Evolutionary conservation across 2,888 invertebrate genomes (phyloP).

Genomic region (Stenotaenia linearis): DNA sequence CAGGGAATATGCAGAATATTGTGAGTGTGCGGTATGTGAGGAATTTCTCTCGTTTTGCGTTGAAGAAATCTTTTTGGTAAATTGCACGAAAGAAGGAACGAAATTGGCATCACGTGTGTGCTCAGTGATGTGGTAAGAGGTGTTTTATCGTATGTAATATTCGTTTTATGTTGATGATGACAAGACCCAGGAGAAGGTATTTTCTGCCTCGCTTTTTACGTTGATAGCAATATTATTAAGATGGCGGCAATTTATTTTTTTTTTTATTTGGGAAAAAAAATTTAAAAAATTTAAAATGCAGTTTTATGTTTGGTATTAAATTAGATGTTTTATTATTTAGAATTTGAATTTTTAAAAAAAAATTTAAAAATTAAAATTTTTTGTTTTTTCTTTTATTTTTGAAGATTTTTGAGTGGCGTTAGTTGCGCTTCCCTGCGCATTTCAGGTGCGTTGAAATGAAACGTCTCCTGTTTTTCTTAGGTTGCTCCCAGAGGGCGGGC

Average conservation of each 20-base stretch:
- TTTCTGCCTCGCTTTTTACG: neutral
- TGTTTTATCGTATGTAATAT: constrained; percentile 21
- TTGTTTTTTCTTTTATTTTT: neutral
- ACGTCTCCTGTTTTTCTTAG: constrained; percentile 7
- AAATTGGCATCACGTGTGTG: constrained; percentile 26
- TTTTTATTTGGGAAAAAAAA: neutral
- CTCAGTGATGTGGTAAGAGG: constrained; percentile 18
- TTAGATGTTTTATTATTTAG: neutral
- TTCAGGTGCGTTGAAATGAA: constrained; percentile 8
- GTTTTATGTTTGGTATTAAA: neutral
- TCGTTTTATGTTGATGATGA: constrained; percentile 23
- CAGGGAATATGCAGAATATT: neutral
- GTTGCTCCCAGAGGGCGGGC: constrained; percentile 2
- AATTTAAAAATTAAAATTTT: neutral
- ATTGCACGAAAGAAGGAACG: constrained; percentile 17
- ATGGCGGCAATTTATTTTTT: neutral
- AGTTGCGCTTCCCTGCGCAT: constrained; percentile 18
- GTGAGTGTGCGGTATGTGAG: neutral
- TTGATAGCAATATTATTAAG: constrained; percentile 11
- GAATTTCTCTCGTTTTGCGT: constrained; percentile 23
- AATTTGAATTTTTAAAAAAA: neutral
- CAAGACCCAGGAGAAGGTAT: constrained; percentile 21
- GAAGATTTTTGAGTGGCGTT: neutral
- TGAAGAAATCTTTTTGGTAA: constrained; percentile 24
- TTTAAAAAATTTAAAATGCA: neutral